phyloP scores from a whole-genome alignment of 2,888 invertebrate species.

The Linnaemya tessellans region DNA sequence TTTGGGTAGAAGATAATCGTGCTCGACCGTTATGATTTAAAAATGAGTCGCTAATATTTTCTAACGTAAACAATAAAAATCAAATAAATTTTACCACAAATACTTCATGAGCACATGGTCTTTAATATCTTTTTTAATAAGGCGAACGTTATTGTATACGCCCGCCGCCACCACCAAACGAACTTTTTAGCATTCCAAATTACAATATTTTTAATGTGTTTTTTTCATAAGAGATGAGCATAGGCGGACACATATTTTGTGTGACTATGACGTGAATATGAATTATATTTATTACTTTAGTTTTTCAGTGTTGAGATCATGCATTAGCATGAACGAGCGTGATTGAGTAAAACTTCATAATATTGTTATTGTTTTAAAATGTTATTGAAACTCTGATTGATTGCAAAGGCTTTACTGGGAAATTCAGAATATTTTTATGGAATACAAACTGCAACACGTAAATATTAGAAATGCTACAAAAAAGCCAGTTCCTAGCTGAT shows the following conservation, averaged over 20 bases:
- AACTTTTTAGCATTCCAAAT: neutral
- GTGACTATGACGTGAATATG: neutral
- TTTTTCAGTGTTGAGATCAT: no score
- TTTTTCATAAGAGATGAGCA: neutral
- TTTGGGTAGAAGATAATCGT: conserved; percentile 1
- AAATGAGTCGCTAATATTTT: conserved; percentile 34
- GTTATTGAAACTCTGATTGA: no score
- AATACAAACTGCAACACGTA: no score
- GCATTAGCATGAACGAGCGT: no score
- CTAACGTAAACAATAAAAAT: conserved; percentile 40
- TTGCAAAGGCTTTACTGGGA: no score
- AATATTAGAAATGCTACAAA: no score
- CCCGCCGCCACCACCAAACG: conserved; percentile 22
- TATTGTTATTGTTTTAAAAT: no score
- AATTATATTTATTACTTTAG: neutral
- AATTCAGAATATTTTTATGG: no score
- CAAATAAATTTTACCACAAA: conserved; percentile 55
- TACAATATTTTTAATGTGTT: neutral
- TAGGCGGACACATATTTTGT: neutral
- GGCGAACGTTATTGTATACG: neutral
- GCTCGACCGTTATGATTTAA: conserved; percentile 16
- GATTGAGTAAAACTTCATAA: no score
- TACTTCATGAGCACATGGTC: conserved; percentile 48
- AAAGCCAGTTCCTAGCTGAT: no score
- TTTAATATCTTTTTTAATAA: conserved; percentile 7